These are phyloP conservation scores for Eupeodes luniger DNA, from an alignment of 2,888 invertebrate species.

Conservation along the genomic window DNA sequence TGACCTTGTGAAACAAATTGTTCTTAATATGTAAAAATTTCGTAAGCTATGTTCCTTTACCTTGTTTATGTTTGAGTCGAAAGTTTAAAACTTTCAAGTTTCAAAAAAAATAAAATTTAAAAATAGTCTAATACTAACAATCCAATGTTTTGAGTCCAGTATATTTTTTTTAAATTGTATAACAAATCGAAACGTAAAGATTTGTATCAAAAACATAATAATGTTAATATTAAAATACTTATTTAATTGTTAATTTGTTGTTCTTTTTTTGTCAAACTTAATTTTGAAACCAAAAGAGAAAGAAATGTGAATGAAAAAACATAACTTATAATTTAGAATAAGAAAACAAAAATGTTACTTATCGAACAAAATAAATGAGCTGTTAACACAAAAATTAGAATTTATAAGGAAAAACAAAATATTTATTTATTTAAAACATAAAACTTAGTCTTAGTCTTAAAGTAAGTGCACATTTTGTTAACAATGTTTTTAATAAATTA, in stretches of 20 bases:
- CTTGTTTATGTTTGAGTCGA: background rate
- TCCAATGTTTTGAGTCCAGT: too few relatives aligned
- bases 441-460: slow-evolving; percentile 33
- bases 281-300: background rate
- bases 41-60: background rate
- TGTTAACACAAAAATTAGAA: slow-evolving; percentile 7
- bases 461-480: slow-evolving; percentile 50
- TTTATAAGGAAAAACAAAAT: background rate
- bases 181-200: background rate
- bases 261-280: too few relatives aligned
- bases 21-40: background rate
- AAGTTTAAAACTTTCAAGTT: background rate
- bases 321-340: background rate
- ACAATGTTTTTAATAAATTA: slow-evolving; percentile 64
- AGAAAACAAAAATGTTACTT: background rate
- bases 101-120: background rate
- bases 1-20: background rate
- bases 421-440: slow-evolving; percentile 48
- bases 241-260: background rate
- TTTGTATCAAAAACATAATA: background rate
- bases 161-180: background rate
- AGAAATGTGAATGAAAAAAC: background rate
- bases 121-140: slow-evolving; percentile 21
- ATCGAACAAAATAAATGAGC: background rate
- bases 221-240: background rate